phyloP scores from a whole-genome alignment of 2,797 vertebrate genomes.

The Aldrovandia affinis region DNA sequence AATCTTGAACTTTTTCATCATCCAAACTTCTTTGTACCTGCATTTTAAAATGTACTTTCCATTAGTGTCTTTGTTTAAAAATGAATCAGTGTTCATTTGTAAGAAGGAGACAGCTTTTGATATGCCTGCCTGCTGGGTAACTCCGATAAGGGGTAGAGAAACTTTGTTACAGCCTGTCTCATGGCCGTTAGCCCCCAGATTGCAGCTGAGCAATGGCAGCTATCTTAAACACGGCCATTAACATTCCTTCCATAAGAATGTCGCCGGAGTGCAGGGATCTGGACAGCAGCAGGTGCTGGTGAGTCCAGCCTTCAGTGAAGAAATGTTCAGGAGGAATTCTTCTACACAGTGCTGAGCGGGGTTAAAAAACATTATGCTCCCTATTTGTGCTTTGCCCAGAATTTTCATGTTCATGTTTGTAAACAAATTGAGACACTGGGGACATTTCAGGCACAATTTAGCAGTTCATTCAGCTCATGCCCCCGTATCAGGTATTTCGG shows the following conservation, averaged over 20 bases:
- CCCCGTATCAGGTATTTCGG: not conserved
- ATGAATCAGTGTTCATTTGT: not conserved
- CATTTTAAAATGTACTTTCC: too few relatives aligned
- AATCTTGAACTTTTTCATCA: not conserved
- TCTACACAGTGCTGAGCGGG: not conserved
- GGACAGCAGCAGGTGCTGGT: not conserved
- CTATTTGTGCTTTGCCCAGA: not conserved
- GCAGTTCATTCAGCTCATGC: not conserved
- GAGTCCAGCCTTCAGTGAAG: not conserved
- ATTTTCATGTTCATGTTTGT: not conserved
- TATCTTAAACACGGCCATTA: conserved; percentile 3
- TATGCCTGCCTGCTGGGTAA: too few relatives aligned
- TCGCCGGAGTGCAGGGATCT: not conserved
- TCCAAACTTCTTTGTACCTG: not conserved
- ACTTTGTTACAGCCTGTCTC: too few relatives aligned
- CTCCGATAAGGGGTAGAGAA: too few relatives aligned
- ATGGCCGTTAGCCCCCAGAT: not conserved
- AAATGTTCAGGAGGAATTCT: too few relatives aligned
- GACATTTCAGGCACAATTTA: not conserved
- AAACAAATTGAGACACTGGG: not conserved
- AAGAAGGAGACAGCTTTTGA: not conserved
- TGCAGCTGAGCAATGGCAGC: not conserved
- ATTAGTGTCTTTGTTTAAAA: not conserved
- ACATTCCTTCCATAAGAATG: not conserved
- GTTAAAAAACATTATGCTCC: not conserved